Evolutionary conservation across 2,797 vertebrate species (phyloP), one percentile per base, ranked within the genome.

Genomic region (Austrolebias charrua): DNA sequence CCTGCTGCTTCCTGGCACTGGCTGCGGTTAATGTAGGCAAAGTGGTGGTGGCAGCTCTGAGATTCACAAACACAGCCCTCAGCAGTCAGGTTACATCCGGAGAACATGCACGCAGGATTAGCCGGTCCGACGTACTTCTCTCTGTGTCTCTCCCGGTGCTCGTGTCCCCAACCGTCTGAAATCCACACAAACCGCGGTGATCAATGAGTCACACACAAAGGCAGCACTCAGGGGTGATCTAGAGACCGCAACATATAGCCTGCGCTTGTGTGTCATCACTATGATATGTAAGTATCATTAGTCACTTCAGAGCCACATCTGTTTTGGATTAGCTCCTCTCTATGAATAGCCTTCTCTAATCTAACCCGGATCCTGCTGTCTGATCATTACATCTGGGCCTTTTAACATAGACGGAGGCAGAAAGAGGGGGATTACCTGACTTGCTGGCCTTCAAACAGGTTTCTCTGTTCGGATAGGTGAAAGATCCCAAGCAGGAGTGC

Each of bases 1-100:
- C 93, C 92, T 93, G 92, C 83, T 42, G 91, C 92, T 77, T 88
- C 87, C 72, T 92, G 91, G 86, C 93, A 94, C 83, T 93, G 92
- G 82, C 90, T 93, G 82, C 78, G 91, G 90, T 93, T 91, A 85
- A 85, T 79, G 77, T 92, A 93, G 78, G 89, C 78, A 68, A 94
- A 94, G 85, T 91, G 90, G 76, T 86, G 84, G 60, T 85, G 83
- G 88, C 93, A 94, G 89, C 92, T 93, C 78, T 91, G 91, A 72
- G 92, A 91, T 71, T 92, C 86, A 16, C 92, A 94, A 80, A 90
- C 78, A 35, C 93, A 94, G 62, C 92, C 92, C 24, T 87, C 81
- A 0, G 87, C 14, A 19, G 93, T 93, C 90, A 94, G 88, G 88
- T 94, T 94, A 85, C 93, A 94, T 13, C 92, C 93, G 4, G 92